Conservation (phyloP, 2,797 vertebrate species). For the Diplodus sargus region DNA sequence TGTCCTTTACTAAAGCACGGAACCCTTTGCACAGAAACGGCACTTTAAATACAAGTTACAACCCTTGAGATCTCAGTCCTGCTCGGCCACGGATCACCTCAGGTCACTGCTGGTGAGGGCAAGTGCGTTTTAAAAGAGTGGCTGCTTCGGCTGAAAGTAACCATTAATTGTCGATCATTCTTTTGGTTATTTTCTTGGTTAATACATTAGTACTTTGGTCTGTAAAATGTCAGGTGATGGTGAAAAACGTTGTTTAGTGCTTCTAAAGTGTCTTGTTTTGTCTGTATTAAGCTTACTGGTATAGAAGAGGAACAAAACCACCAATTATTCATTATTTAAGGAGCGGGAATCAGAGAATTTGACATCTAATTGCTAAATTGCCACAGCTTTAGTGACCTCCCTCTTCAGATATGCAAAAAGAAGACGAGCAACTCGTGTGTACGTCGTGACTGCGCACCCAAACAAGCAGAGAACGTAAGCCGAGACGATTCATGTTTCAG, state of each 20-base stretch:
- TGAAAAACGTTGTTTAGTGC: no score
- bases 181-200: no score
- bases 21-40: neutral
- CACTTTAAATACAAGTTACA: neutral
- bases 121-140: neutral
- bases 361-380: no score
- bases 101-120: neutral
- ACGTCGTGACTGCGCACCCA: neutral
- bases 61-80: neutral
- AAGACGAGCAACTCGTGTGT: neutral
- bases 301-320: no score
- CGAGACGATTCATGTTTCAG: slow-evolving; percentile 12
- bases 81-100: slow-evolving; percentile 9
- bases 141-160: no score
- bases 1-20: slow-evolving; percentile 14
- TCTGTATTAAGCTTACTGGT: no score
- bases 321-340: no score
- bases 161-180: no score
- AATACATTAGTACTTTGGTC: no score
- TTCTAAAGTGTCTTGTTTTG: no score
- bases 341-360: no score
- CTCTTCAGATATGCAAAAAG: slow-evolving; percentile 2
- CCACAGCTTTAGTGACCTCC: neutral
- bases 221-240: no score
- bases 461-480: neutral